Evolutionary conservation across 2,797 vertebrate genomes (phyloP).

Genomic region (Protosalanx chinensis): DNA sequence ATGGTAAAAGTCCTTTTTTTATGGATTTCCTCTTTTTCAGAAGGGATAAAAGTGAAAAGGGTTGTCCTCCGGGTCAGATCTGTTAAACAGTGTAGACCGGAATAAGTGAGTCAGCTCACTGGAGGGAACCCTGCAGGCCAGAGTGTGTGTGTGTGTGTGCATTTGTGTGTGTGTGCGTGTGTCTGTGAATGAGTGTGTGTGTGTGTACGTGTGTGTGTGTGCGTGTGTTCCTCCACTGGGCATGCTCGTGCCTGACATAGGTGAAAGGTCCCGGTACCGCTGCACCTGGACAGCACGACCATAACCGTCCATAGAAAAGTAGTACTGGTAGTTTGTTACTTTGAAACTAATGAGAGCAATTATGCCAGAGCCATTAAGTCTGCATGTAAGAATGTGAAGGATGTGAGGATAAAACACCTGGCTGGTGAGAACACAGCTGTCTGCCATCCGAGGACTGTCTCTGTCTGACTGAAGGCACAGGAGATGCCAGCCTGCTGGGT

Average conservation of each 20-base stretch:
- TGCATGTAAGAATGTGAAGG: slow-evolving; percentile 62
- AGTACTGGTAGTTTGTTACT: slow-evolving; percentile 45
- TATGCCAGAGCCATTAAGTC: slow-evolving; percentile 39
- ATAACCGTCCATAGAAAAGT: slow-evolving; percentile 42
- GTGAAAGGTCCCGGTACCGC: slow-evolving; percentile 41
- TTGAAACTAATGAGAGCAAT: slow-evolving; percentile 63
- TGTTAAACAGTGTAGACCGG: slow-evolving; percentile 15
- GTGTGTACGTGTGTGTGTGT: slow-evolving; percentile 16
- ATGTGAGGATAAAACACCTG: slow-evolving; percentile 66
- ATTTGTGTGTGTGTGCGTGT: slow-evolving; percentile 5
- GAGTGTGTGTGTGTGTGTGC: slow-evolving; percentile 5
- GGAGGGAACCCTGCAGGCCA: slow-evolving; percentile 4
- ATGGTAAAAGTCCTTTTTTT: too few relatives aligned
- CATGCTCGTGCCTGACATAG: slow-evolving; percentile 56
- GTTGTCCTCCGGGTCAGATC: neutral
- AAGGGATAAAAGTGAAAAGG: neutral
- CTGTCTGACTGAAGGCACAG: slow-evolving; percentile 9
- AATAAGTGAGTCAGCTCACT: neutral
- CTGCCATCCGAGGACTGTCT: slow-evolving; percentile 39
- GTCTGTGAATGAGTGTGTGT: neutral
- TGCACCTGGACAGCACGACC: slow-evolving; percentile 63
- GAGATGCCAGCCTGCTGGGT: slow-evolving; percentile 18
- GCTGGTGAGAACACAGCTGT: slow-evolving; percentile 58
- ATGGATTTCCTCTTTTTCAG: neutral
- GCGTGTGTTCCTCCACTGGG: neutral